Conservation (phyloP, 2,888 invertebrate genomes). For the Euplagia quadripunctaria region DNA sequence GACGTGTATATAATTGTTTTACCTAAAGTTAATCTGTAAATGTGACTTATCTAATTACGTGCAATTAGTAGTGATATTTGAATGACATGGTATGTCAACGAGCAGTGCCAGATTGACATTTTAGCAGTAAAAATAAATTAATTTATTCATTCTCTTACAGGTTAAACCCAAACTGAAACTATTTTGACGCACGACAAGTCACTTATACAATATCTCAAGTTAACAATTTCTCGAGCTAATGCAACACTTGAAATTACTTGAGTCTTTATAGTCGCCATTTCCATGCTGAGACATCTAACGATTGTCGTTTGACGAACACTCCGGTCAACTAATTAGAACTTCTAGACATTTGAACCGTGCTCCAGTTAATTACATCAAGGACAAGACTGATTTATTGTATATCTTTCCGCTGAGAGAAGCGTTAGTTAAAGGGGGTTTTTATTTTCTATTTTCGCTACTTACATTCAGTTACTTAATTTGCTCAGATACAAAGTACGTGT, state of each 20-base stretch:
- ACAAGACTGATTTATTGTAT: slow-evolving; percentile 46
- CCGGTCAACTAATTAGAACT: slow-evolving; percentile 51
- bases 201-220: neutral
- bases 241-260: slow-evolving; percentile 18
- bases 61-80: too few relatives aligned
- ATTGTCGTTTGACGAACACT: slow-evolving; percentile 36
- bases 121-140: too few relatives aligned
- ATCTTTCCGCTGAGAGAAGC: slow-evolving; percentile 29
- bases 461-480: neutral
- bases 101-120: too few relatives aligned
- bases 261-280: slow-evolving; percentile 12
- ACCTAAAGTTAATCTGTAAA: too few relatives aligned
- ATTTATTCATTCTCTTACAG: neutral
- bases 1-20: too few relatives aligned
- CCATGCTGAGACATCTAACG: slow-evolving; percentile 20
- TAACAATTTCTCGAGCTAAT: slow-evolving; percentile 10
- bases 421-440: slow-evolving; percentile 26
- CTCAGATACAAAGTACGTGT: neutral
- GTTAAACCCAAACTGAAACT: neutral
- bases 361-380: slow-evolving; percentile 46
- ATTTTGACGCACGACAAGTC: neutral
- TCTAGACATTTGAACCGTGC: slow-evolving; percentile 36
- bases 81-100: too few relatives aligned
- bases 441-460: slow-evolving; percentile 6
- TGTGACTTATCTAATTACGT: too few relatives aligned